Evolutionary conservation across 30 jellyfish, hydroid and myxozoan genomes (phyloP), one percentile per base, ranked within the genome.

Genomic region (Hydra vulgaris): DNA sequence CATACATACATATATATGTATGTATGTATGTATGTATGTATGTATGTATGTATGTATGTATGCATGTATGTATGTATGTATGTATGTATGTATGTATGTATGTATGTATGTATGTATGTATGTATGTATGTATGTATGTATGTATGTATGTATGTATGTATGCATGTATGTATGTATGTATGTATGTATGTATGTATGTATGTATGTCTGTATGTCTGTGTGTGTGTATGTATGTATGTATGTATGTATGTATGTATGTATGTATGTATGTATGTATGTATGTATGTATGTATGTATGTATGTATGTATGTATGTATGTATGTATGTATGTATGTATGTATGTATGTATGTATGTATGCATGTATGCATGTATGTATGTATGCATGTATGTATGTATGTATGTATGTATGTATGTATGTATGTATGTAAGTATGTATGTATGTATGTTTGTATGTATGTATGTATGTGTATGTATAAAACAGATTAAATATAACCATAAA

Each of bases 61-160:
- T 40, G 61, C 12, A 40, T 73, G 40, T 73, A 66, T 21, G 7
- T 19, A 66, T 73, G 55, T 19, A 19, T 73, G 84, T 77, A 77
- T 77, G 18, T 26, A n/a, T 77, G 79, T 77, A 25, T 77, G 84
- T 77, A 24, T 77, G 79, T 77, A 24, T 26, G 27, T 53, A 53
- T 25, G 84, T 77, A 77, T 77, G 79, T 26, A 25, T 53, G 84
- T 77, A 25, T 77, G 79, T 77, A 77, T 53, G 84, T 53, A 53
- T 20, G 27, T 53, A 77, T 17, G 78, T 24, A 77, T 23, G 81
- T 21, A 20, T 23, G 75, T 68, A n/a, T 68, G 75, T 68, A 68
- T 68, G 75, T 68, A 23, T 20, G 27, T 23, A 68, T n/a, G 75
- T 68, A 68, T 68, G 75, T 20, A n/a, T 23, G 75, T 68, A n/a